Conservation (phyloP, 2,888 invertebrate species). For the Ennomos erosarius region DNA sequence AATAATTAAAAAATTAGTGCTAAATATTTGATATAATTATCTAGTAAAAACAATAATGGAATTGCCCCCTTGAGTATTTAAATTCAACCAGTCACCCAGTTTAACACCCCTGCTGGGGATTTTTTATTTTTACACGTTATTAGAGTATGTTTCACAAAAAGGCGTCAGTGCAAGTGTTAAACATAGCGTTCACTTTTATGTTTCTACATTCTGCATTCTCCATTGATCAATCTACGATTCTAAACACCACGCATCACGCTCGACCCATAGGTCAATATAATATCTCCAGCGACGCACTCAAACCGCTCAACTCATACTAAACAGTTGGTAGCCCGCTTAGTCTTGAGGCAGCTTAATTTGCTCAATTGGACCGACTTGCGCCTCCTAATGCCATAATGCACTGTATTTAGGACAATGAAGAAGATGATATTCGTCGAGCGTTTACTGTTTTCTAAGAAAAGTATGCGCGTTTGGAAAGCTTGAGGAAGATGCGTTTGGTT, state of each 20-base stretch:
- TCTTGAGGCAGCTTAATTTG: slow-evolving; percentile 68
- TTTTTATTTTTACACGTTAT: too few species aligned
- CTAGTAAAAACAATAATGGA: too few species aligned
- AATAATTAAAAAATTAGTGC: too few species aligned
- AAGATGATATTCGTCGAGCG: slow-evolving; percentile 36
- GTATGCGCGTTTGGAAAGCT: neutral
- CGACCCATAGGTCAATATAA: slow-evolving; percentile 21
- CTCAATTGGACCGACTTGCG: slow-evolving; percentile 74
- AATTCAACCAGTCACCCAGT: too few species aligned
- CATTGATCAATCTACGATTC: slow-evolving; percentile 6
- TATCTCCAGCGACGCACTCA: slow-evolving; percentile 37
- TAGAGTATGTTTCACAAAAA: too few species aligned
- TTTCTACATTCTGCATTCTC: too few species aligned
- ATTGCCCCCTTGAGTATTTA: too few species aligned
- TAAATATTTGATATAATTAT: too few species aligned
- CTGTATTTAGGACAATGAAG: slow-evolving; percentile 64
- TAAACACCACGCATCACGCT: neutral
- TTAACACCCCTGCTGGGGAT: too few species aligned
- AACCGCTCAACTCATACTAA: slow-evolving; percentile 38
- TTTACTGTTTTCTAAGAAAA: slow-evolving; percentile 1
- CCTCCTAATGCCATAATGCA: slow-evolving; percentile 71
- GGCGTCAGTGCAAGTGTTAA: too few species aligned
- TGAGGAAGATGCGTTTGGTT: too few species aligned
- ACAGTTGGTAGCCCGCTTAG: slow-evolving; percentile 33
- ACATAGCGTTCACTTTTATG: too few species aligned